Base-by-base conservation (phyloP, 2,797 vertebrate genomes). In the Pipistrellus kuhlii region DNA sequence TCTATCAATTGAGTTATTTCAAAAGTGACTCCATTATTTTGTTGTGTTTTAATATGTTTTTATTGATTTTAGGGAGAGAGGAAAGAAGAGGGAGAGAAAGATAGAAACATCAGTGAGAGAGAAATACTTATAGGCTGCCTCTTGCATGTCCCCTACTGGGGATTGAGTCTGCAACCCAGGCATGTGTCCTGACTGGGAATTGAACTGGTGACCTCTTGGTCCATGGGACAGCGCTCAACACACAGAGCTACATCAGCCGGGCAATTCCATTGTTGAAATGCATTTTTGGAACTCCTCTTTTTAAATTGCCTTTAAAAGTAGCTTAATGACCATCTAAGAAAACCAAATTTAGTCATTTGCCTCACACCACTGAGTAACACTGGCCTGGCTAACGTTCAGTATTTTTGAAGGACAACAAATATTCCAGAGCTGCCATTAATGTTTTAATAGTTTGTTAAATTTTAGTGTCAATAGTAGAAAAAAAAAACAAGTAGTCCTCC, bases 361-460 rank as follows among this genome's bases (percentile, higher is more conserved):
- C 46, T 94, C 66, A 88, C 6, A 44, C 23, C 57, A 59, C 25
- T 59, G 25, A 30, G 25, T 30, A 9, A 59, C 25, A 59, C 25
- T 59, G 57, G 57, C 57, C 25, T 2, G 12, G 57, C 57, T 55
- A 85, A 73, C 35, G 27, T 78, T 5, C 46, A 78, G 11, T 69
- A 55, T 71, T 90, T 85, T 53, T 62, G 57, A 89, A 78, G 44
- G 62, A 30, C n/a, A 35, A 55, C 64, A 44, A 14, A 44, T 78
- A 17, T 55, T 80, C 30, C 30, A 78, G 73, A 91, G 72, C 35
- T 35, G 12, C 30, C 53, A n/a, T 84, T 84, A 83, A 91, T 83
- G 35, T 94, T 83, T 88, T 83, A 88, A 64, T 83, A 46, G 17
- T 46, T 88, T 83, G 35, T 73, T 85, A 80, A 85, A 51, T 92